A percentile compares a stretch with the other conserved stretches of the same genome.
These are phyloP conservation scores for Macrosiphum euphorbiae DNA, from an alignment of 2,888 invertebrate species.

Conservation along the genomic window DNA sequence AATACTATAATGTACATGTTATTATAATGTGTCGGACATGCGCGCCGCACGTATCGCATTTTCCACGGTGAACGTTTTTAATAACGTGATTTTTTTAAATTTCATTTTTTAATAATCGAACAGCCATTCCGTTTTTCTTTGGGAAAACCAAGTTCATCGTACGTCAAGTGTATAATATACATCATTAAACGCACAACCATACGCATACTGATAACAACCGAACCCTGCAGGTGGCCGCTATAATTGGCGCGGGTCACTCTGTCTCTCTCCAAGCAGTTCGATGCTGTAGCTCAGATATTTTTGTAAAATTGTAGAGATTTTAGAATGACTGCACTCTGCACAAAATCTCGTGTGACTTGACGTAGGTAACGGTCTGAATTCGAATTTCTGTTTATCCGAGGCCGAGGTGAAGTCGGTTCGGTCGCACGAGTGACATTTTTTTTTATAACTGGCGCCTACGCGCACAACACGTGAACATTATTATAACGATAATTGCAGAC, in stretches of 20 bases:
- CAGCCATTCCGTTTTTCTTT: constrained; percentile 41
- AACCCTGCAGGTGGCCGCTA: neutral
- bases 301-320: neutral
- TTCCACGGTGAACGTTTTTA: constrained; percentile 60
- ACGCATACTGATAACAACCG: neutral
- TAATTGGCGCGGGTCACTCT: neutral
- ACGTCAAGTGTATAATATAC: neutral
- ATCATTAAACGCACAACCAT: neutral
- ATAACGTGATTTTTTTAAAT: constrained; percentile 27
- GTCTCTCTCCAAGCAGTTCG: neutral
- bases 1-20: constrained; percentile 1
- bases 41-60: constrained; percentile 59
- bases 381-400: neutral
- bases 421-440: neutral
- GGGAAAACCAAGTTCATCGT: constrained; percentile 62
- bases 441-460: neutral
- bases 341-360: neutral
- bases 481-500: neutral
- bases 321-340: neutral
- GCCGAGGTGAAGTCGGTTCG: neutral
- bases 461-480: neutral
- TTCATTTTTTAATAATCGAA: constrained; percentile 53
- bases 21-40: constrained; percentile 22
- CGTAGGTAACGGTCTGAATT: too few relatives aligned
- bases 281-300: neutral